Evolutionary conservation across 2,113 vertebrate genomes (phyloP).

Genomic region (Gnathonemus echidnorhynchus): DNA sequence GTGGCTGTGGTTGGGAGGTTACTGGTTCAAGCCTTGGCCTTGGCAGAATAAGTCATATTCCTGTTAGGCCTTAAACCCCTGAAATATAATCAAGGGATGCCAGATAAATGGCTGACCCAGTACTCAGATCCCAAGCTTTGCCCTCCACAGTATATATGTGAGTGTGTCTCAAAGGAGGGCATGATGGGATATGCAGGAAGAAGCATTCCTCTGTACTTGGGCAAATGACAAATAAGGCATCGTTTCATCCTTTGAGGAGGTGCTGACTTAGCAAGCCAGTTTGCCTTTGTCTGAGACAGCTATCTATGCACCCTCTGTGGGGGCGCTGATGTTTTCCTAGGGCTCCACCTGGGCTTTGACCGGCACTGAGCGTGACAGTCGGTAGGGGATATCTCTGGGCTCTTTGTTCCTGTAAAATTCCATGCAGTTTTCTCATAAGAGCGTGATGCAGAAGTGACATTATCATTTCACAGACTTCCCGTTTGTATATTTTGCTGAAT

Average conservation of each 20-base stretch:
- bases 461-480: neutral
- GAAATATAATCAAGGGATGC: neutral
- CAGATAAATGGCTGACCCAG: neutral
- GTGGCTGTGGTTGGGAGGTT: neutral
- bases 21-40: neutral
- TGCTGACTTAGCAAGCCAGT: neutral
- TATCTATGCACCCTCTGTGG: neutral
- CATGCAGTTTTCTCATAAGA: neutral
- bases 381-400: neutral
- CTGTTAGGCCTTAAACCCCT: neutral
- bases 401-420: constrained; percentile 8
- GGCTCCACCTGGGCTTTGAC: neutral
- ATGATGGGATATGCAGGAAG: neutral
- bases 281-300: neutral
- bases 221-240: neutral
- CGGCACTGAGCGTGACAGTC: neutral
- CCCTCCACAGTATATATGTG: neutral
- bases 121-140: neutral
- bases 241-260: neutral
- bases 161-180: neutral
- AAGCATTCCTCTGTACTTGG: neutral
- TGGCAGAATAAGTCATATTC: neutral
- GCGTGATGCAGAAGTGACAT: constrained; percentile 10
- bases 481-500: neutral
- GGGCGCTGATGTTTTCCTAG: neutral